A percentile compares a stretch with the other conserved stretches of the same genome.
These are phyloP conservation scores for Harmothoe impar DNA, from an alignment of 2,888 invertebrate genomes.

Conservation along the genomic window DNA sequence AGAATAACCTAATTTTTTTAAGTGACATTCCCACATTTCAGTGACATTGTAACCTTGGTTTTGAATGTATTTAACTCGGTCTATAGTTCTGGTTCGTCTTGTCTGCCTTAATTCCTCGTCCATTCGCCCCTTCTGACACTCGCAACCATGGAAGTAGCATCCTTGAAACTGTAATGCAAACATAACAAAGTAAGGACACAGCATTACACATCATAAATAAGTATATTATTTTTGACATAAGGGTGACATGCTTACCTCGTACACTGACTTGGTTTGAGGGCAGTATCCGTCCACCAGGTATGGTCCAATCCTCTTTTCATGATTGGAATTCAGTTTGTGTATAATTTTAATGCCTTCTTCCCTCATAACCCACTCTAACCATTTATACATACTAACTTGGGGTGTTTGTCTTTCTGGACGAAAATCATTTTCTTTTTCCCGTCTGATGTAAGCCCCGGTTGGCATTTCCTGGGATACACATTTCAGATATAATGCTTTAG, in stretches of 20 bases:
- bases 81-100: background rate
- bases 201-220: too few species aligned
- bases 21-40: background rate
- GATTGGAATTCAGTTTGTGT: background rate
- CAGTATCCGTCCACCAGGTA: background rate
- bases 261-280: background rate
- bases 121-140: background rate
- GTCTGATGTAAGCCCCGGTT: background rate
- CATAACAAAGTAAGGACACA: too few species aligned
- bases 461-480: background rate
- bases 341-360: background rate
- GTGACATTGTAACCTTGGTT: background rate
- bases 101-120: background rate
- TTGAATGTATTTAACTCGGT: background rate
- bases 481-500: background rate
- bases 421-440: background rate
- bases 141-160: background rate
- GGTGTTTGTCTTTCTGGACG: background rate
- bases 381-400: background rate
- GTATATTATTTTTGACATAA: too few species aligned
- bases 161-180: background rate
- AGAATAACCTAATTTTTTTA: background rate
- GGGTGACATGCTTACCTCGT: too few species aligned
- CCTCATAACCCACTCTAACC: background rate
- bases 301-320: constrained; percentile 1